phyloP scores from a whole-genome alignment of 1,140 invertebrate genomes.

The Whitmania pigra region DNA sequence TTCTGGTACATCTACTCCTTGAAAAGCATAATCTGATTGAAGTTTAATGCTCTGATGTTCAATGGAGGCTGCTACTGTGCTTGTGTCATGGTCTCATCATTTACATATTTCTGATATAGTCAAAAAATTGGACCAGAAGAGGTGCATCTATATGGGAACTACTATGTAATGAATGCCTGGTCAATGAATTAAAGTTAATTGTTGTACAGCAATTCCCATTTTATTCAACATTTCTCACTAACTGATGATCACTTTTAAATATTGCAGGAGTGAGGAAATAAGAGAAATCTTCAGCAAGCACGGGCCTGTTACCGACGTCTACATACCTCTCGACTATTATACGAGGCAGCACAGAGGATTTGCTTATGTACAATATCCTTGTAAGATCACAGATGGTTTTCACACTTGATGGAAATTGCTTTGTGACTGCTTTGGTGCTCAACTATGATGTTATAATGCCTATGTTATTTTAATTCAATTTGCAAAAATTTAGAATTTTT shows the following conservation, averaged over 20 bases:
- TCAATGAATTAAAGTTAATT: neutral
- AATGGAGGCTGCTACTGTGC: too few relatives aligned
- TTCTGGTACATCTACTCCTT: too few relatives aligned
- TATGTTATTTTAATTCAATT: neutral
- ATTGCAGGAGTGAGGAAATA: slow-evolving; percentile 28
- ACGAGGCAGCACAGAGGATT: slow-evolving; percentile 35
- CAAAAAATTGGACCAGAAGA: too few relatives aligned
- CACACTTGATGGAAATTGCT: too few relatives aligned
- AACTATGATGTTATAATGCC: neutral
- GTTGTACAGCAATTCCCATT: neutral
- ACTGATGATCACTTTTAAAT: neutral
- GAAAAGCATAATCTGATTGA: too few relatives aligned
- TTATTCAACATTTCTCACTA: neutral
- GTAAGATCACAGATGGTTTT: neutral
- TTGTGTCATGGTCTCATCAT: too few relatives aligned
- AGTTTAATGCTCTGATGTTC: too few relatives aligned
- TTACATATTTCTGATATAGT: too few relatives aligned
- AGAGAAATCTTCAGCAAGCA: slow-evolving; percentile 35
- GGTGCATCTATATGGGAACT: neutral
- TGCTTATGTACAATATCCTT: slow-evolving; percentile 38
- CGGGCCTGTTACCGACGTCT: slow-evolving; percentile 36
- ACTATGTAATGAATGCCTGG: neutral
- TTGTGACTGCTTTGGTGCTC: neutral
- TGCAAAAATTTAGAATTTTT: slow-evolving; percentile 1
- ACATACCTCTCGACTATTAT: slow-evolving; percentile 39